phyloP scores from a whole-genome alignment of 2,113 vertebrate genomes.

The Gambusia affinis region DNA sequence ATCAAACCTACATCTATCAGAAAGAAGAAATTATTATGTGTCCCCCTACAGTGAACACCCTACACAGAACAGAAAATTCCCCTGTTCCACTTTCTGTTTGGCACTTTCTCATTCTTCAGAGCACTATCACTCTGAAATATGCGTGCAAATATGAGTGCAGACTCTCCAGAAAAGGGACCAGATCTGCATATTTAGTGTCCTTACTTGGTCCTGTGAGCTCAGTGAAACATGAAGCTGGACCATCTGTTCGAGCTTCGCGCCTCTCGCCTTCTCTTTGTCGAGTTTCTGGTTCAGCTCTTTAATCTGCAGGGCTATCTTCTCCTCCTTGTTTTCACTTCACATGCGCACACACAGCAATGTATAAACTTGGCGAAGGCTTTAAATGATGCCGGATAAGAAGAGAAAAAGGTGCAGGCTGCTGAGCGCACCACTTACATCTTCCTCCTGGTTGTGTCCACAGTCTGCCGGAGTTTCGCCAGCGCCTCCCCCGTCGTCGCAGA shows the following conservation, averaged over 20 bases:
- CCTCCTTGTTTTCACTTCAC: conserved; percentile 82
- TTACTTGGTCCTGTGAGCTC: conserved; percentile 84
- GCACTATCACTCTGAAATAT: neutral
- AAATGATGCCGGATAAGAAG: no score
- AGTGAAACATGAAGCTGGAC: conserved; percentile 79
- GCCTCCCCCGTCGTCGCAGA: conserved; percentile 82
- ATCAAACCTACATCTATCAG: no score
- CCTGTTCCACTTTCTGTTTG: no score
- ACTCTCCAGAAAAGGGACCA: neutral
- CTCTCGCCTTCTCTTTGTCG: conserved; percentile 77
- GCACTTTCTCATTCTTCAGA: neutral
- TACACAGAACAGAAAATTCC: no score
- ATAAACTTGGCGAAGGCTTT: no score
- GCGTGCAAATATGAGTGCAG: no score
- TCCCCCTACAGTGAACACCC: no score
- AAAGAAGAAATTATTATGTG: no score
- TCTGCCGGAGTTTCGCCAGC: conserved; percentile 77
- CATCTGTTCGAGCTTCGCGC: conserved; percentile 81
- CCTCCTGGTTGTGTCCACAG: conserved; percentile 71
- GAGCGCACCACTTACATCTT: conserved; percentile 79
- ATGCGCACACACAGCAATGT: neutral
- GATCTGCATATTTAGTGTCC: neutral
- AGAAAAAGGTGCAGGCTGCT: neutral
- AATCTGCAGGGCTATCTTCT: conserved; percentile 78
- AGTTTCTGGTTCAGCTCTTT: conserved; percentile 75